Base-by-base conservation (phyloP, 2,888 invertebrate species). In the Ichneumoninae sp. region DNA sequence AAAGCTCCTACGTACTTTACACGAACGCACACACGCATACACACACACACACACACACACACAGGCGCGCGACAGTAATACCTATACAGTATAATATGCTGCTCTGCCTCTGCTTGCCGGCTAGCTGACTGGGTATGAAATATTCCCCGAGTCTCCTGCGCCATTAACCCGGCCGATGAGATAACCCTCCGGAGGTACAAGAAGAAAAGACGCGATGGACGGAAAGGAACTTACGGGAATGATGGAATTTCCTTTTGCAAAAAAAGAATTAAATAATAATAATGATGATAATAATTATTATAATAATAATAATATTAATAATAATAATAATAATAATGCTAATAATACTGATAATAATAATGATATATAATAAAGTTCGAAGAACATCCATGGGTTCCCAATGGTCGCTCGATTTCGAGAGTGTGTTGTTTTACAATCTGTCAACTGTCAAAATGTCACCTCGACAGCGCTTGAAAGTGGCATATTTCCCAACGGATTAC, bases 121-220 rank as follows among this genome's bases (percentile, higher is more conserved):
- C 83, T 84, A 88, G 88, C 88, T 89, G 85, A 86, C 84, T 87
- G 85, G 86, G 86, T 83, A 88, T 89, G 88, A 92, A 90, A 68
- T 60, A 92, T 93, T 92, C 89, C 90, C 89, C 73, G 89, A 89
- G 86, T 89, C 89, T 90, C 89, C 89, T 88, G 88, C 89, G 88
- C 90, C 91, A 91, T 92, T 92, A 93, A 91, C 89, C 89, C 85
- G 89, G 83, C 82, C 86, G 82, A 78, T 70, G 78, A 70, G 50
- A 70, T 78, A 78, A 75, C 75, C 70, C 57, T 78, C 60, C 65
- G 63, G 54, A 71, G 71, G 63, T 78, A 78, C 60, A 70, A 70
- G 76, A 50, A 54, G 76, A 33, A 76, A 47, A 47, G 44, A 13
- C 75, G 57, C 65, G 44, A 40, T 68, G 40, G 65, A 68, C 70